phyloP scores from a whole-genome alignment of 2,113 vertebrate species.

The Acinonyx jubatus region DNA sequence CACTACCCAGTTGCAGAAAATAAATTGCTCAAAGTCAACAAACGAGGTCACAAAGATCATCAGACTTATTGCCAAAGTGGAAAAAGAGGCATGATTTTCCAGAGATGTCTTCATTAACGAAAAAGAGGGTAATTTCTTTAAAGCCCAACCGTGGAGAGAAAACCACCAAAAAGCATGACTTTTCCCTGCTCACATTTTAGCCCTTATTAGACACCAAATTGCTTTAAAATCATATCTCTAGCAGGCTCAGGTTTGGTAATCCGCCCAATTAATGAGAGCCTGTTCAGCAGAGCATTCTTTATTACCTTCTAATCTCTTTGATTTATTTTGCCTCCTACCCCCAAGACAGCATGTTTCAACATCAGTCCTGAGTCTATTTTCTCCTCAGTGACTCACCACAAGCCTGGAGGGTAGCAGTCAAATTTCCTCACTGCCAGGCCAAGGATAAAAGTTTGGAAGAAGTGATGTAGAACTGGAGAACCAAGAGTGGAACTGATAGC shows the following conservation, averaged over 20 bases:
- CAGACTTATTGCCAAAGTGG: conserved; percentile 42
- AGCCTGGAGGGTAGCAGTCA: not conserved
- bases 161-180: not conserved
- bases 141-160: not conserved
- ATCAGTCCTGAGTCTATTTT: conserved; percentile 24
- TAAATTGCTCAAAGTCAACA: conserved; percentile 3
- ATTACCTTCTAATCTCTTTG: conserved; percentile 50
- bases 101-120: conserved; percentile 26
- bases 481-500: not conserved
- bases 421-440: not conserved
- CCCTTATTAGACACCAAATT: not conserved
- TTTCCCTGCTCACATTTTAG: not conserved
- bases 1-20: conserved; percentile 26
- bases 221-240: not conserved
- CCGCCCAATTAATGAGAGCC: conserved; percentile 54
- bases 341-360: conserved; percentile 16
- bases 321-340: conserved; percentile 34
- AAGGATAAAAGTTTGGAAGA: not conserved
- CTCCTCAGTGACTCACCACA: not conserved
- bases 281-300: conserved; percentile 40
- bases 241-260: not conserved
- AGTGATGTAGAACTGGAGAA: not conserved
- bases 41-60: conserved; percentile 45
- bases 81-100: conserved; percentile 38
- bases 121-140: not conserved